Evolutionary conservation across 2,113 vertebrate genomes (phyloP).

Genomic region (Drymodes brunneopygia): DNA sequence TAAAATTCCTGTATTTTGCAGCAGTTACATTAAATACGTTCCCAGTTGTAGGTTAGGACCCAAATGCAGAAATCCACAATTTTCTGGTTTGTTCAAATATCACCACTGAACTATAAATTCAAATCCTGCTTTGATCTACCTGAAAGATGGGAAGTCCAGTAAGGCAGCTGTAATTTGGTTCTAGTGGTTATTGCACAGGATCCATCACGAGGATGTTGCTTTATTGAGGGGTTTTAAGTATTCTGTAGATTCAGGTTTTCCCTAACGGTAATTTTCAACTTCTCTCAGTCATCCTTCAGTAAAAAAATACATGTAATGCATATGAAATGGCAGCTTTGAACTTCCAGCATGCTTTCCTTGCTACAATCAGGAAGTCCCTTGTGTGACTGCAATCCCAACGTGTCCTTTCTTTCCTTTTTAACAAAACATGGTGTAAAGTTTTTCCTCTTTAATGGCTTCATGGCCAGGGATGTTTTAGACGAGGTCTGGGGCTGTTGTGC

Average conservation of each 20-base stretch:
- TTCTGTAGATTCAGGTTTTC: neutral
- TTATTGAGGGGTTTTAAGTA: neutral
- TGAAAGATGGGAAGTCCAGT: neutral
- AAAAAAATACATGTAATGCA: neutral
- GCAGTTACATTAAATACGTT: neutral
- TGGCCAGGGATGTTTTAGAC: neutral
- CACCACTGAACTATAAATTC: neutral
- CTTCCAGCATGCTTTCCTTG: neutral
- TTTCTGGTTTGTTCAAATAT: neutral
- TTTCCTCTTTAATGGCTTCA: neutral
- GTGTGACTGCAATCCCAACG: neutral
- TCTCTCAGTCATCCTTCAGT: neutral
- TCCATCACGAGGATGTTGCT: neutral
- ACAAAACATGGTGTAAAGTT: neutral
- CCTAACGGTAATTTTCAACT: neutral
- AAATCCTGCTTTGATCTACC: neutral
- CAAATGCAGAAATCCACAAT: neutral
- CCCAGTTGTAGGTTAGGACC: neutral
- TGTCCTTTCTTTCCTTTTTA: neutral
- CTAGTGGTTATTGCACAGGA: neutral
- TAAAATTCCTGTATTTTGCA: neutral
- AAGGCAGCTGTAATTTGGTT: neutral
- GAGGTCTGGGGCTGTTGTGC: neutral
- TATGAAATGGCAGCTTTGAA: neutral
- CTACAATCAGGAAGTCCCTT: neutral